Evolutionary conservation across 2,113 vertebrate genomes (phyloP), one percentile per base, ranked within the genome.

Genomic region (Hymenochirus boettgeri): DNA sequence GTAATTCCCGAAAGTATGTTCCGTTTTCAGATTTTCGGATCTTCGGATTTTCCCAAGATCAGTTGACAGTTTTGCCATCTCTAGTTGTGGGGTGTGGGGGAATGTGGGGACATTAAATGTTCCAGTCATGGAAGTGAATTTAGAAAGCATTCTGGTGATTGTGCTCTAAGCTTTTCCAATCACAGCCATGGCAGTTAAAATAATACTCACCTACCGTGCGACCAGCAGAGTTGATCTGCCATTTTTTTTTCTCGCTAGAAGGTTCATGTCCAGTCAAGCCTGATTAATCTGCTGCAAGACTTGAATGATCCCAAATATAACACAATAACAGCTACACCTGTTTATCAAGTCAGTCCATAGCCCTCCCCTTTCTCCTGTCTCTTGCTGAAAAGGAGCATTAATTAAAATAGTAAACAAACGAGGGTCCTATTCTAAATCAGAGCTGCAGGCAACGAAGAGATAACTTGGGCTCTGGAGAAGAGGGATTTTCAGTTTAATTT

Each of bases 371-470:
- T 83, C 75, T 73, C 74, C 77, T 75, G 83, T 83, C 77, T 78
- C 71, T 60, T 52, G 73, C 73, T 78, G 85, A 81, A 85, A 86
- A 82, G 81, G 75, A 83, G 85, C 85, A 77, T 88, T 90, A 90
- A 90, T 90, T 90, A 89, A 90, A 81, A 81, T 79, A 80, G 88
- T 86, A 87, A 89, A 90, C 88, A 87, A 88, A 84, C 72, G 76
- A 2, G 75, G 83, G 66, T 81, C 79, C 82, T 79, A 72, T 85
- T 88, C 85, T 85, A 86, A 90, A 87, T 83, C 88, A 81, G 86
- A 80, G 85, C 89, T 90, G 85, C 89, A 89, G 89, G 89, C 89
- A 82, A 84, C 71, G 72, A 61, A 84, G 86, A 90, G 89, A 90
- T 89, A 89, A 89, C 86, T 86, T 82, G 77, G 80, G 83, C 84